phyloP scores from a whole-genome alignment of 2,797 vertebrate species.

The Acipenser ruthenus region DNA sequence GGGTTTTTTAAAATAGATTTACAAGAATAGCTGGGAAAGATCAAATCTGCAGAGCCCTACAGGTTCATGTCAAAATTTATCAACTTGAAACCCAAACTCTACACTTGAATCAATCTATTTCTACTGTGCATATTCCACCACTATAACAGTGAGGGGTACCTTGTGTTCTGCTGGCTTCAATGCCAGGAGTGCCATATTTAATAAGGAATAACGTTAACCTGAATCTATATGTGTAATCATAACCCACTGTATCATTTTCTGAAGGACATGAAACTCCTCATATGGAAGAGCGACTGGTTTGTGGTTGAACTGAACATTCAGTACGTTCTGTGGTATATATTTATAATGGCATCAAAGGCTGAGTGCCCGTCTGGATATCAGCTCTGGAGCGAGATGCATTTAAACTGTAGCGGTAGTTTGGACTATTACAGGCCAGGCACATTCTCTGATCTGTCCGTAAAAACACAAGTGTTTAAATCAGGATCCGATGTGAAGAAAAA shows the following conservation, averaged over 20 bases:
- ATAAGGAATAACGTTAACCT: too few species aligned
- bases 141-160: background rate
- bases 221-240: constrained; percentile 34
- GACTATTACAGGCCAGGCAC: too few species aligned
- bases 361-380: constrained; percentile 22
- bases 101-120: too few species aligned
- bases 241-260: constrained; percentile 38
- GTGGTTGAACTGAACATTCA: constrained; percentile 42
- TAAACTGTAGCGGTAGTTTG: constrained; percentile 13
- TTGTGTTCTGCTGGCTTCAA: background rate
- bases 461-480: constrained; percentile 42
- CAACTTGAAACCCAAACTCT: too few species aligned
- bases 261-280: constrained; percentile 37
- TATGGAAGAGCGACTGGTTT: constrained; percentile 34
- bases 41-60: too few species aligned
- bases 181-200: too few species aligned
- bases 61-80: too few species aligned
- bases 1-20: too few species aligned
- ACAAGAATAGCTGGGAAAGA: too few species aligned
- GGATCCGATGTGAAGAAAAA: constrained; percentile 36
- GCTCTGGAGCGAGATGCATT: constrained; percentile 28
- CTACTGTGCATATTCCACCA: too few species aligned
- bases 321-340: constrained; percentile 36
- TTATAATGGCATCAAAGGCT: constrained; percentile 29
- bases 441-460: too few species aligned